A percentile compares a stretch with the other conserved stretches of the same genome.
These are phyloP conservation scores for Puffinus mauretanicus DNA, from an alignment of 2,113 vertebrate genomes.

Conservation along the genomic window DNA sequence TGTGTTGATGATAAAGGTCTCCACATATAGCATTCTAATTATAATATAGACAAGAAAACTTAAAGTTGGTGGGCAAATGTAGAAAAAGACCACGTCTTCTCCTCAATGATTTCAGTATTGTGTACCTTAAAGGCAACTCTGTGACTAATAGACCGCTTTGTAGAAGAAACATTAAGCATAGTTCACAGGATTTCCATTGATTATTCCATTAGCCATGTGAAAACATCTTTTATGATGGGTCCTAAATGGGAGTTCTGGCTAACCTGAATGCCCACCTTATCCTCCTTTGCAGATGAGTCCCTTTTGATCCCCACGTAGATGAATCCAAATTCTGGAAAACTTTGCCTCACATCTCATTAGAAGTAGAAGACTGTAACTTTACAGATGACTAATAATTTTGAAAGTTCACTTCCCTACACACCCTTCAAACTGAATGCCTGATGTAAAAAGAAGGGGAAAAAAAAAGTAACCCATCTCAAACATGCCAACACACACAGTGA, in stretches of 20 bases:
- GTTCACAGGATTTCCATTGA: neutral
- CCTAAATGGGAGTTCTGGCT: neutral
- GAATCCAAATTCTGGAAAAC: neutral
- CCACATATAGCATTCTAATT: neutral
- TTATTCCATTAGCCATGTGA: neutral
- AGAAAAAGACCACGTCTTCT: neutral
- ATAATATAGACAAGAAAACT: neutral
- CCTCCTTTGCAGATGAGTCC: neutral
- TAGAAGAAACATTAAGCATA: neutral
- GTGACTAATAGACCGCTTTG: neutral
- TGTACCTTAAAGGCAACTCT: neutral
- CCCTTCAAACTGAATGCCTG: neutral
- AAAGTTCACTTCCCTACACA: neutral
- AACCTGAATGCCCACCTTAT: neutral
- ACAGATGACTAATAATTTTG: neutral
- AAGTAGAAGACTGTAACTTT: neutral
- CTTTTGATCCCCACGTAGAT: neutral
- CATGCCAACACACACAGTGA: neutral
- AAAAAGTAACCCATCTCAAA: neutral
- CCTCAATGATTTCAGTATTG: neutral
- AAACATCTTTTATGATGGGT: neutral
- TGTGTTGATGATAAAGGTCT: neutral
- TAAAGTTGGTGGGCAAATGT: neutral
- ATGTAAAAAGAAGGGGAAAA: neutral
- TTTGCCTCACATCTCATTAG: neutral